phyloP scores from a whole-genome alignment of 2,888 invertebrate genomes.

The Timema podura region DNA sequence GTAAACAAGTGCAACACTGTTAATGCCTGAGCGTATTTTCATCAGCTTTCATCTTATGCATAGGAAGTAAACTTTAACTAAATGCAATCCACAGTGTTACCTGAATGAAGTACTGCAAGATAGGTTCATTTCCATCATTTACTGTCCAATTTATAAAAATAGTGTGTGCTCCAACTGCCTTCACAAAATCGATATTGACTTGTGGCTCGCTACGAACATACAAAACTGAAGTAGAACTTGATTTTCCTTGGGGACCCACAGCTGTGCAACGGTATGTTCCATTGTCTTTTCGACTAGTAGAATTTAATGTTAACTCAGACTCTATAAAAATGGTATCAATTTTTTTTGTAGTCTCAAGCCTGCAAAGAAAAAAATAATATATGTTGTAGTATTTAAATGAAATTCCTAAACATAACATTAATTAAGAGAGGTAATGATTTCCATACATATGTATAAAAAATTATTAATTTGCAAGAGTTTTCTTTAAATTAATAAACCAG shows the following conservation, averaged over 20 bases:
- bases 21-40: too few relatives aligned
- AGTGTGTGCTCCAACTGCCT: slow-evolving; percentile 68
- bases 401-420: too few relatives aligned
- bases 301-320: slow-evolving; percentile 54
- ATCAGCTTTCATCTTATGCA: too few relatives aligned
- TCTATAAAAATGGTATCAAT: slow-evolving; percentile 57
- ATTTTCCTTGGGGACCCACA: slow-evolving; percentile 44
- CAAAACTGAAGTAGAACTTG: slow-evolving; percentile 39
- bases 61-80: too few relatives aligned
- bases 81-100: slow-evolving; percentile 30
- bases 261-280: slow-evolving; percentile 61
- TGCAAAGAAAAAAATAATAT: too few relatives aligned
- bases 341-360: slow-evolving; percentile 14
- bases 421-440: too few relatives aligned
- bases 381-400: too few relatives aligned
- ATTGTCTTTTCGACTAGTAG: slow-evolving; percentile 64
- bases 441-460: too few relatives aligned
- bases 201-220: slow-evolving; percentile 50
- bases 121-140: slow-evolving; percentile 67
- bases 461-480: too few relatives aligned
- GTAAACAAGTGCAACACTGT: too few relatives aligned
- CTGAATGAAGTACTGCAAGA: slow-evolving; percentile 56
- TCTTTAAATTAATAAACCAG: too few relatives aligned
- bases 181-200: slow-evolving; percentile 65
- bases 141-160: slow-evolving; percentile 82